Evolutionary conservation across 2,888 invertebrate species (phyloP).

Genomic region (Shargacucullia verbasci): DNA sequence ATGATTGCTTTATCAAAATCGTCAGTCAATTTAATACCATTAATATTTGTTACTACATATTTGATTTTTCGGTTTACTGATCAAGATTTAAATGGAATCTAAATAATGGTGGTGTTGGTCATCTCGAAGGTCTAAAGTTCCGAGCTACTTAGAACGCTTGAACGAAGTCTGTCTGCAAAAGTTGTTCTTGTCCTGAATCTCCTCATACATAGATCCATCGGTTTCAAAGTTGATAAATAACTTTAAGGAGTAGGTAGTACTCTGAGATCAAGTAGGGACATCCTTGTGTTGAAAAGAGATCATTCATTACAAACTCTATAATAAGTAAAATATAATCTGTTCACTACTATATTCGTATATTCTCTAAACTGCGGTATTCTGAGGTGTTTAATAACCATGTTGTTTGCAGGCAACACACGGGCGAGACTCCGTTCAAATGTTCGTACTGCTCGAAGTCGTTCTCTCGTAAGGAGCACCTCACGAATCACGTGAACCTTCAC

Average conservation of each 20-base stretch:
- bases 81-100: too few relatives aligned
- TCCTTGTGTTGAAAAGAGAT: too few relatives aligned
- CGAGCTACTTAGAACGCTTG: conserved; percentile 28
- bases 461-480: conserved; percentile 95
- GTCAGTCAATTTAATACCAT: too few relatives aligned
- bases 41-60: too few relatives aligned
- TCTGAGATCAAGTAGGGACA: too few relatives aligned
- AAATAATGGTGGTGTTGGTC: neutral
- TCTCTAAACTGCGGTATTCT: neutral
- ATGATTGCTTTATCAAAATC: too few relatives aligned
- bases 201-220: neutral
- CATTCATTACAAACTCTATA: too few relatives aligned
- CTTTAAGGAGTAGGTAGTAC: too few relatives aligned
- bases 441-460: conserved; percentile 90
- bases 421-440: conserved; percentile 94
- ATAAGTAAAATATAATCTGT: too few relatives aligned
- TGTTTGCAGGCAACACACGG: conserved; percentile 91
- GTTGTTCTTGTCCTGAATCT: neutral
- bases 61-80: too few relatives aligned
- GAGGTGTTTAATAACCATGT: conserved; percentile 33
- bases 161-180: conserved; percentile 42
- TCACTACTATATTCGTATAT: neutral
- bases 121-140: neutral
- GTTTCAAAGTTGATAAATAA: too few relatives aligned
- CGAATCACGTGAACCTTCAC: conserved; percentile 94